Evolutionary conservation across 2,888 invertebrate genomes (phyloP), one percentile per base, ranked within the genome.

Genomic region (Reticulitermes lucifugus): DNA sequence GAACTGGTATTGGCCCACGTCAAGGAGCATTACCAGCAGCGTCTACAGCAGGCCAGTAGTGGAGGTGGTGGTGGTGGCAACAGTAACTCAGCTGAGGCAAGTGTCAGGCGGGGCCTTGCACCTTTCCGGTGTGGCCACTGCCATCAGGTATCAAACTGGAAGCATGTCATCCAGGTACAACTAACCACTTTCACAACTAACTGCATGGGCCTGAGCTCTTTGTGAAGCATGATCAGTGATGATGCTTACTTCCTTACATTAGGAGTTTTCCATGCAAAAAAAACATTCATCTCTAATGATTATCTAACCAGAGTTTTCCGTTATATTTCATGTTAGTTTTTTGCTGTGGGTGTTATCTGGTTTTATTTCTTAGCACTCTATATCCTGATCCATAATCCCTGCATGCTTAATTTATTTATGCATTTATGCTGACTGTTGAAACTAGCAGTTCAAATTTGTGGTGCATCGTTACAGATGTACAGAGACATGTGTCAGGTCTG

Each of bases 91-190:
- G 90, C 92, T 89, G 93, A 93, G 92, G 93, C 93, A 93, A 93
- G 92, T 91, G 91, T 91, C 89, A 89, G 91, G 89, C 91, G 92
- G 88, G 91, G 91, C 90, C 92, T 92, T 90, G 93, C 88, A 77
- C 93, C 93, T 89, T 92, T 92, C 87, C 94, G 95, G 90, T 96
- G 96, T 92, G 96, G 96, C 88, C 95, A 95, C 92, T 96, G 96
- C 92, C 95, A 95, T 91, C 96, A 96, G 92, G 92, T 95, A 90
- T 96, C 96, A 88, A 96, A 96, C 92, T 96, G 96, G 96, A 96
- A 96, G 93, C 96, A 96, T 93, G 96, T 96, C 90, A 96, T 96
- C 92, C 96, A 96, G 95, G 96, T 96, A 93, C 91, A 83, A 83
- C 85, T 86, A 85, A 85, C 86, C 77, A 77, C 77, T 77, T 73